Conservation (phyloP, 37 sponge, comb jelly and placozoan genomes). For the Spongia lamella region DNA sequence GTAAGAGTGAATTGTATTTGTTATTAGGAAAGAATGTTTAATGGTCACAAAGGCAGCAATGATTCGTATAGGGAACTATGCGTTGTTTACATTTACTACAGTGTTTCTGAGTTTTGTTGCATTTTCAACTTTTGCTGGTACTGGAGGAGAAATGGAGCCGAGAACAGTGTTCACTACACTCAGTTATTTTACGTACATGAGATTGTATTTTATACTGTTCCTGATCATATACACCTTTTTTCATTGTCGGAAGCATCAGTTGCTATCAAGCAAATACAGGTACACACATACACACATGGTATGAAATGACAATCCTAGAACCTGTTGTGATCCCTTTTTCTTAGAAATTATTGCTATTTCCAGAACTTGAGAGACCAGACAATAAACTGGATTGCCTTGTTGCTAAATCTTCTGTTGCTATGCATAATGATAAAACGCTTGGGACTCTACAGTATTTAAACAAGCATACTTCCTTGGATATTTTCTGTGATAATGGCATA, state of each 20-base stretch:
- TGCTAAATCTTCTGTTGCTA: too few species aligned
- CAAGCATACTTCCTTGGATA: too few species aligned
- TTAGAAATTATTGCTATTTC: too few species aligned
- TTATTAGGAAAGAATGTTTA: slow-evolving; percentile 12
- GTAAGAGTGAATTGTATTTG: background rate
- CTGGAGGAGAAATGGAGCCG: slow-evolving; percentile 30
- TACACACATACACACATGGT: background rate
- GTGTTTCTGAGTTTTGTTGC: slow-evolving; percentile 8
- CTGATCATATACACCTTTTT: background rate
- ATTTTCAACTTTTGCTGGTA: background rate
- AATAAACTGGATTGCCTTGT: too few species aligned
- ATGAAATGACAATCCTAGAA: too few species aligned
- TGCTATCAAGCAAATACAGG: slow-evolving; percentile 43
- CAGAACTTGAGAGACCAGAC: too few species aligned
- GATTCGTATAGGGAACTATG: slow-evolving; percentile 8
- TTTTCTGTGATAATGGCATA: too few species aligned
- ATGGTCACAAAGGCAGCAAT: slow-evolving; percentile 14
- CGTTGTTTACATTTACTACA: background rate
- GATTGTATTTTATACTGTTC: background rate
- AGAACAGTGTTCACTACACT: slow-evolving; percentile 31
- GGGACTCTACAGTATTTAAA: too few species aligned
- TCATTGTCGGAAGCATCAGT: slow-evolving; percentile 24
- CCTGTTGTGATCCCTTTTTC: too few species aligned
- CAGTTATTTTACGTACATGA: background rate
- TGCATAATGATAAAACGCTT: too few species aligned